Percentiles rank a stretch among this genome's conserved stretches.
Conservation (phyloP, 2,113 vertebrate species). For the pig (Sus scrofa) region DNA sequence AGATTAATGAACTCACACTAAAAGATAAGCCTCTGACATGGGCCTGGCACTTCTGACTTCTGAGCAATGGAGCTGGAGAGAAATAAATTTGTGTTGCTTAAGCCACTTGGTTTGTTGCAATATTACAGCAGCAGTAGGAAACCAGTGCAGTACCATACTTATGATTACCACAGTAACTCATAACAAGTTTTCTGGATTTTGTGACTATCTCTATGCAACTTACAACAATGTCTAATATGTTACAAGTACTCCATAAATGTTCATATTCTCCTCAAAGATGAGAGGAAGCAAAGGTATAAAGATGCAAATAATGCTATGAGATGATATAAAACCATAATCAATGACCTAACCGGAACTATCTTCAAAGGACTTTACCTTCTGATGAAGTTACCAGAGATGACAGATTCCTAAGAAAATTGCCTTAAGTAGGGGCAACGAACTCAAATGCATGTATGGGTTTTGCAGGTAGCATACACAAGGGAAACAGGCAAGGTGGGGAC, state of each 20-base stretch:
- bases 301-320: neutral
- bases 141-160: neutral
- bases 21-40: neutral
- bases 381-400: conserved; percentile 4
- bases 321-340: neutral
- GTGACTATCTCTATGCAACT: neutral
- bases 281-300: neutral
- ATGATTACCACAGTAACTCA: neutral
- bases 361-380: neutral
- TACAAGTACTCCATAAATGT: neutral
- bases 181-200: neutral
- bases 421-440: neutral
- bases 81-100: neutral
- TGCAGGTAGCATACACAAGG: neutral
- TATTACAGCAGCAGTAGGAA: neutral
- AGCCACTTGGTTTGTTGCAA: neutral
- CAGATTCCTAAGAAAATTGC: neutral
- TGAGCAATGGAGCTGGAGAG: neutral
- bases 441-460: neutral
- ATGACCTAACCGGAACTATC: neutral
- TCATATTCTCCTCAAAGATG: neutral
- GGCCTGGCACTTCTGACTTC: neutral
- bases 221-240: neutral
- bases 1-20: neutral
- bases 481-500: neutral